phyloP scores from a whole-genome alignment of 2,113 vertebrate genomes.

The Lepidiolamprologus cunningtoni region DNA sequence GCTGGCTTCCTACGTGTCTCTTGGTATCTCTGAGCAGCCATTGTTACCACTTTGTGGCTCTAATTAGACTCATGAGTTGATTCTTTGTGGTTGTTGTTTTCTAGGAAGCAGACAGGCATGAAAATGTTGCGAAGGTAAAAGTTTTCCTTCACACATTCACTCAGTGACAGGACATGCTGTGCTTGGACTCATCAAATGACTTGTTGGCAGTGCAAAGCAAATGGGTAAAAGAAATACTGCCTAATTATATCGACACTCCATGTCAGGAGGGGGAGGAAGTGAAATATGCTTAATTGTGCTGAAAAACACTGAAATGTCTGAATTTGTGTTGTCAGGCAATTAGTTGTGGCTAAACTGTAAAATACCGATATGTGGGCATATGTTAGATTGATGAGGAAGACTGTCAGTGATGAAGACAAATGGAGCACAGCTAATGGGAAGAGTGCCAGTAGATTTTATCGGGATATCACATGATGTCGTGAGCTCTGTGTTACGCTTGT shows the following conservation, averaged over 20 bases:
- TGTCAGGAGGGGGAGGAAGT: background rate
- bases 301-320: background rate
- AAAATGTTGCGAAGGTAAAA: constrained; percentile 17
- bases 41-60: constrained; percentile 30
- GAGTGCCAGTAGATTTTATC: background rate
- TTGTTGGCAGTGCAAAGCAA: background rate
- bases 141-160: background rate
- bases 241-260: background rate
- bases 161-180: background rate
- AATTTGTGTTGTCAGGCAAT: background rate
- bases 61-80: constrained; percentile 62
- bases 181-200: background rate
- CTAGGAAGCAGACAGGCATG: constrained; percentile 56
- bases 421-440: background rate
- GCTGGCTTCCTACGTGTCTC: constrained; percentile 9
- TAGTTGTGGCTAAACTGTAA: background rate
- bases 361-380: background rate
- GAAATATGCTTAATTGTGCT: background rate
- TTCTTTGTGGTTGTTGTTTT: constrained; percentile 43
- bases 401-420: background rate
- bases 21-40: constrained; percentile 3
- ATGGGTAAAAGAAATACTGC: background rate
- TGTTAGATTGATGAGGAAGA: background rate
- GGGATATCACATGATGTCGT: background rate
- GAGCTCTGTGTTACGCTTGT: background rate